Evolutionary conservation across 2,113 vertebrate species (phyloP).

Genomic region (Myrmecobius fasciatus): DNA sequence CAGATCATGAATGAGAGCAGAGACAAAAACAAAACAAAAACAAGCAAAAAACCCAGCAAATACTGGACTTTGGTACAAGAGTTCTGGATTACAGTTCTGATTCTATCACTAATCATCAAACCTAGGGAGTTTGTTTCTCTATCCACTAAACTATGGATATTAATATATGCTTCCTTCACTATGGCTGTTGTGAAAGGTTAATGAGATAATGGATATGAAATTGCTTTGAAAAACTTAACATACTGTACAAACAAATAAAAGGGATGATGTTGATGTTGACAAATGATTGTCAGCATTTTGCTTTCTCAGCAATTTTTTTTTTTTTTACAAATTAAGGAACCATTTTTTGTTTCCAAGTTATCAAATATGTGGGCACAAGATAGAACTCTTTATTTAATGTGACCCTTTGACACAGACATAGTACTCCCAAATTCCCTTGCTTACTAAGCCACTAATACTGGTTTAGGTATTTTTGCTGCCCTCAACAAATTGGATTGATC

Average conservation of each 20-base stretch:
- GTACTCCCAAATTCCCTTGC: neutral
- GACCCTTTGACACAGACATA: neutral
- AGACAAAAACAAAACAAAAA: neutral
- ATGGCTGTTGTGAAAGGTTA: neutral
- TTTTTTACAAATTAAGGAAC: neutral
- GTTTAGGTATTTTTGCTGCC: neutral
- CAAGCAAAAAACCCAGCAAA: neutral
- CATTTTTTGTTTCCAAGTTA: neutral
- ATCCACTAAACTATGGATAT: neutral
- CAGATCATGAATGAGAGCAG: neutral
- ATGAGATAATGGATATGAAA: neutral
- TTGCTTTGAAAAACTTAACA: neutral
- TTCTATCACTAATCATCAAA: neutral
- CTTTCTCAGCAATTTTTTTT: neutral
- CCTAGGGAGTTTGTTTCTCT: neutral
- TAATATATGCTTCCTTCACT: neutral
- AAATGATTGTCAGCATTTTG: neutral
- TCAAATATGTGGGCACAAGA: neutral
- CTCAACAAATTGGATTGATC: constrained; percentile 37
- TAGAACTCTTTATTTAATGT: neutral
- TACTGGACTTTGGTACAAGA: neutral
- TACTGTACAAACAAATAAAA: neutral
- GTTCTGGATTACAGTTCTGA: neutral
- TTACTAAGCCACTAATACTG: neutral
- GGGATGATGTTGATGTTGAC: neutral